phyloP scores from a whole-genome alignment of 2,797 vertebrate species.

The Onychomys torridus region DNA sequence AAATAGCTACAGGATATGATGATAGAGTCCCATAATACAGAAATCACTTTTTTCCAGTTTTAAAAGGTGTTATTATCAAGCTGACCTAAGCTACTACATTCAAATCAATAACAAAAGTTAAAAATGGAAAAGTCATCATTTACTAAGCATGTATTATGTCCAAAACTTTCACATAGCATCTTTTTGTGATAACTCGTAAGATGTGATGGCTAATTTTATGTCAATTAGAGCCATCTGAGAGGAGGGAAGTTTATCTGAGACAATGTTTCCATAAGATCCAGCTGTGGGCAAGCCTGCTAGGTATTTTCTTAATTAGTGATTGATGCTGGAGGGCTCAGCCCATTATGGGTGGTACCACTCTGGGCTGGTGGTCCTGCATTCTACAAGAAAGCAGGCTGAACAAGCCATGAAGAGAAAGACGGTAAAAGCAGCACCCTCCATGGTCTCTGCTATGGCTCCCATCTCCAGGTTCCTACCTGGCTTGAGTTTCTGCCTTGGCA shows the following conservation, averaged over 20 bases:
- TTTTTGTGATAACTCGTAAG: background rate
- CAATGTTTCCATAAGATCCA: background rate
- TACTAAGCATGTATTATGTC: background rate
- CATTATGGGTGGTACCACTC: background rate
- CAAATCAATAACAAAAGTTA: constrained; percentile 22
- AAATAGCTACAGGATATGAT: background rate
- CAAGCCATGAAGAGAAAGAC: background rate
- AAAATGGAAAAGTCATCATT: background rate
- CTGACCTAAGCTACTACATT: constrained; percentile 23
- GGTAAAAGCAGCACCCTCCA: background rate
- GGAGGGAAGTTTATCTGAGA: background rate
- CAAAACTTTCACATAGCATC: background rate
- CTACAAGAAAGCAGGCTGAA: background rate
- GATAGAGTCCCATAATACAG: background rate
- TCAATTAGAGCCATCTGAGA: background rate
- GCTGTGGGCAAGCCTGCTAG: background rate
- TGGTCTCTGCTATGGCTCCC: background rate
- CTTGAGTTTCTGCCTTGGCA: background rate
- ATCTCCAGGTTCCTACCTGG: background rate
- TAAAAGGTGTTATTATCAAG: background rate
- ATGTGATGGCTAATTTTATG: background rate
- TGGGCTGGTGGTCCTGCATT: background rate
- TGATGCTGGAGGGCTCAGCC: background rate
- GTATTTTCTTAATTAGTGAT: background rate
- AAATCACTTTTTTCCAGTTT: background rate